phyloP scores from a whole-genome alignment of 2,797 vertebrate species.

The Danio kyathit region DNA sequence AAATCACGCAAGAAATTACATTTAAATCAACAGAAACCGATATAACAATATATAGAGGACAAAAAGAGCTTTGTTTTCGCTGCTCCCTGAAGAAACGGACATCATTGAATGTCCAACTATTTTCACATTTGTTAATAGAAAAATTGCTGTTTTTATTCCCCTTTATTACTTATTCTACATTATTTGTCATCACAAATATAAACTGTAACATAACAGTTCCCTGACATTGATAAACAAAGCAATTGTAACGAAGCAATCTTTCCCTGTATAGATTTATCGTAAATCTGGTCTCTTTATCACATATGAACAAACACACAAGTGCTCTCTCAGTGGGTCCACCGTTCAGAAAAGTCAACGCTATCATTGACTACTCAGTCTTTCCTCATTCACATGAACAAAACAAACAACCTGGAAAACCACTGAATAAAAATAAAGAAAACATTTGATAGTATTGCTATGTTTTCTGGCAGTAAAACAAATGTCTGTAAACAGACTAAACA shows the following conservation, averaged over 20 bases:
- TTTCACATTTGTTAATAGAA: slow-evolving; percentile 65
- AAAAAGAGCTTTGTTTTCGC: slow-evolving; percentile 69
- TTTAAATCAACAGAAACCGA: slow-evolving; percentile 55
- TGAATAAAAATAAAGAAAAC: slow-evolving; percentile 49
- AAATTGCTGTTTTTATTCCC: slow-evolving; percentile 34
- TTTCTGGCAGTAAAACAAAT: slow-evolving; percentile 68
- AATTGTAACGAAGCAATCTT: slow-evolving; percentile 58
- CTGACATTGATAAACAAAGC: slow-evolving; percentile 66
- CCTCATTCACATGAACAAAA: slow-evolving; percentile 61
- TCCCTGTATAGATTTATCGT: slow-evolving; percentile 53
- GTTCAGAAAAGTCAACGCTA: slow-evolving; percentile 53
- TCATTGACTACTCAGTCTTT: slow-evolving; percentile 65
- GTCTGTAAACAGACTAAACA: slow-evolving; percentile 69
- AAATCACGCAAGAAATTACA: slow-evolving; percentile 58
- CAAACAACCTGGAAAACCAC: slow-evolving; percentile 69
- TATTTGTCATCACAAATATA: slow-evolving; percentile 31
- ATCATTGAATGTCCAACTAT: slow-evolving; percentile 60
- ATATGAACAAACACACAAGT: slow-evolving; percentile 63
- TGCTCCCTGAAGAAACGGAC: slow-evolving; percentile 79
- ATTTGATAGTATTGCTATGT: slow-evolving; percentile 71
- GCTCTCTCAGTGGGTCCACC: slow-evolving; percentile 62
- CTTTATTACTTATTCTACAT: slow-evolving; percentile 5
- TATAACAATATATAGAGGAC: slow-evolving; percentile 54
- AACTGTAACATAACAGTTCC: slow-evolving; percentile 60
- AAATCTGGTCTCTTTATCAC: slow-evolving; percentile 31